Evolutionary conservation across 2,113 vertebrate species (phyloP), one percentile per base, ranked within the genome.

Genomic region (Neomonachus schauinslandi): DNA sequence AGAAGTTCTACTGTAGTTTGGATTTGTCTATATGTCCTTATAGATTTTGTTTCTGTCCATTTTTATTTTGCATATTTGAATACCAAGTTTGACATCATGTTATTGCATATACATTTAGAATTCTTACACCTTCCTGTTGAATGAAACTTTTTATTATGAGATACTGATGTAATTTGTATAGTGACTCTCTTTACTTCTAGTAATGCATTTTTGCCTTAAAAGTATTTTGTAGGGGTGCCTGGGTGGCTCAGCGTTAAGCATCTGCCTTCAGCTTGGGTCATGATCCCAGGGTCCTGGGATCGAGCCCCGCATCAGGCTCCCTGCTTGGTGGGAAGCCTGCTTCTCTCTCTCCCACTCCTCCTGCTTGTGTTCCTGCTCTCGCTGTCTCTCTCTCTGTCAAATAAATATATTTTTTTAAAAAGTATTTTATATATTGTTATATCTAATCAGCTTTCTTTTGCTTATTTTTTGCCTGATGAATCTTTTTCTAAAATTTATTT

Each of bases 21-120:
- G 7, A 49, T 53, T 89, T 76, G 16, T 46, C 71, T 89, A 7
- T 51, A 51, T 46, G 13, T 85, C 36, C 46, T 71, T 79, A 86
- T 0, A 81, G 74, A 71, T 42, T 76, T 77, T 83, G 42, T 28
- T 61, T 63, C 67, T 88, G 19, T 49, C 28, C 11, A 65, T 81
- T 90, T 92, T 97, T 86, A 31, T 49, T 82, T 88, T 95, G 61
- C 49, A 12, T 65, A 72, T 86, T 49, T 77, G 21, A 46, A 59
- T 21, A 15, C 26, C 36, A n/a, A 51, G 24, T 33, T n/a, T 13
- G 49, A 53, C 55, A 33, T 31, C 19, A n/a, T 59, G 49, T 61
- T 39, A 89, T 14, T 42, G 10, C 5, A 82, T 49, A 65, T 8
- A 83, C 24, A 79, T 53, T 95, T 87, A 94, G 7, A 92, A 92